These are phyloP conservation scores for Hydrozoanthus tunicans DNA, from an alignment of 64 coral and sea anemone genomes.

Conservation along the genomic window DNA sequence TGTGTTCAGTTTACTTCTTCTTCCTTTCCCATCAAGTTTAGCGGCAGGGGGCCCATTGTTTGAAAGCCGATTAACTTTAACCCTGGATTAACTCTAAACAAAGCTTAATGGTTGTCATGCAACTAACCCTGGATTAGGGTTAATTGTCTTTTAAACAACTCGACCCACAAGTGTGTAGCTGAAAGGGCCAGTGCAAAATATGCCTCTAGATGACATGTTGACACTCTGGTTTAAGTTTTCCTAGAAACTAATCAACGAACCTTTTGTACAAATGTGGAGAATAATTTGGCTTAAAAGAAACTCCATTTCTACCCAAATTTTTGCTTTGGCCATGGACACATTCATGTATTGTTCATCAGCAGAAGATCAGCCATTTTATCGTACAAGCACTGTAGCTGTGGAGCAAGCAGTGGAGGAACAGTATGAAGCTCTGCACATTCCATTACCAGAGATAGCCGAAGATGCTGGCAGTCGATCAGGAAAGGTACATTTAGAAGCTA, in stretches of 20 bases:
- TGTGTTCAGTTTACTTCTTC: not conserved
- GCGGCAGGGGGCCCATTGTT: no score
- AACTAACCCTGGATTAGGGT: no score
- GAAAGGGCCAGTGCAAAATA: no score
- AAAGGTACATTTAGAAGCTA: not conserved
- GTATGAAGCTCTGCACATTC: slow-evolving; percentile 18
- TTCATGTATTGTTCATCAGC: not conserved
- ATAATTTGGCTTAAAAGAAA: not conserved
- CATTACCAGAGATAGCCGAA: not conserved
- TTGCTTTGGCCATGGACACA: not conserved
- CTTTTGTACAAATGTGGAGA: no score
- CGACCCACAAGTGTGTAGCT: no score
- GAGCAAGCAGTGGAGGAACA: not conserved
- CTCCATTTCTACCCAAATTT: not conserved
- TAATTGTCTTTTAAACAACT: no score
- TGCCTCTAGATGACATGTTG: no score
- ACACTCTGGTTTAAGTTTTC: no score
- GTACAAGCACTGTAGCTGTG: not conserved
- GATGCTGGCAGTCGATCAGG: not conserved
- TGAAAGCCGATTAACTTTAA: not conserved
- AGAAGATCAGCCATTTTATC: slow-evolving; percentile 3
- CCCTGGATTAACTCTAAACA: no score
- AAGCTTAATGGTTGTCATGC: no score
- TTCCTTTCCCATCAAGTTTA: not conserved
- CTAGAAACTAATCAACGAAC: no score